Evolutionary conservation across 53 echinoderm and acorn worm species (phyloP).

Genomic region (Paelopatides confundens): DNA sequence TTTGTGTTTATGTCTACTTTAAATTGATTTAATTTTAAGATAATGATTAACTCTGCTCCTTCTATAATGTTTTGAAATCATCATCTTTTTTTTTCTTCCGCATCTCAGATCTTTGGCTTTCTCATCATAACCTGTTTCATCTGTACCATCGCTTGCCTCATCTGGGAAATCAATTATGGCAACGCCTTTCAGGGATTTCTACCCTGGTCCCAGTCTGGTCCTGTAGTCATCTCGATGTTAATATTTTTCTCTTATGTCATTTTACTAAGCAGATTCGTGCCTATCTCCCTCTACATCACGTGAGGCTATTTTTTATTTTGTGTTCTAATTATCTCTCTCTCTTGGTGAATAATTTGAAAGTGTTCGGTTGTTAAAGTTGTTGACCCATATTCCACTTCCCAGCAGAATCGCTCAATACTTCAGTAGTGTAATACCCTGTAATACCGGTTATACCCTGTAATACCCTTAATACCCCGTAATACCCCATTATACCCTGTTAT

Average conservation of each 20-base stretch:
- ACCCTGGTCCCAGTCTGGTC: constrained; percentile 69
- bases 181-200: constrained; percentile 76
- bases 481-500: too few relatives aligned
- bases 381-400: too few relatives aligned
- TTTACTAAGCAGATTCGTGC: constrained; percentile 91
- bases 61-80: too few relatives aligned
- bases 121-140: constrained; percentile 82
- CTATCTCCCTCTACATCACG: constrained; percentile 97
- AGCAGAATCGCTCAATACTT: too few relatives aligned
- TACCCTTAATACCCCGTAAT: too few relatives aligned
- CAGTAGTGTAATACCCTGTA: too few relatives aligned
- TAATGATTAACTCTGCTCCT: too few relatives aligned
- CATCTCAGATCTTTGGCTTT: constrained; percentile 85
- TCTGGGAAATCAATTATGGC: constrained; percentile 85
- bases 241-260: constrained; percentile 95
- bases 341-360: too few relatives aligned
- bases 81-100: neutral
- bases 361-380: too few relatives aligned
- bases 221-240: constrained; percentile 78
- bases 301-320: constrained; percentile 61
- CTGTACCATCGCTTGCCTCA: constrained; percentile 80
- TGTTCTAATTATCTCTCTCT: neutral
- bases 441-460: too few relatives aligned
- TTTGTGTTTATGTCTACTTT: too few relatives aligned
- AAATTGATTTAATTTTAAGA: too few relatives aligned